Conservation (phyloP, 2,888 invertebrate species). For the Carpatolechia fugitivella region DNA sequence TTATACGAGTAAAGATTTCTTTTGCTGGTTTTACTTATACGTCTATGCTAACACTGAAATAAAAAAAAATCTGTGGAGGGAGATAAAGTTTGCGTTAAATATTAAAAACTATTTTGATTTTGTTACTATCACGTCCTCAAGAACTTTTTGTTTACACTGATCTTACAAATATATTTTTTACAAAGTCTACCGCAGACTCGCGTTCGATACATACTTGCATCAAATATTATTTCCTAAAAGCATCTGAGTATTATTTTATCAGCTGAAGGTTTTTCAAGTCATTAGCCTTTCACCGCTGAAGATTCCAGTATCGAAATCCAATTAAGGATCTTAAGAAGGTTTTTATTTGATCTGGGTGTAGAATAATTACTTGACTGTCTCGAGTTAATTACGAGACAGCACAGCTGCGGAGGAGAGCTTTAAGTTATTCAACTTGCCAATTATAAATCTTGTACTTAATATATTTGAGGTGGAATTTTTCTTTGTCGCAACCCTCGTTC, state of each 20-base stretch:
- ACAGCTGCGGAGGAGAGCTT: conserved; percentile 41
- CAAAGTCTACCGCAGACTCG: too few relatives aligned
- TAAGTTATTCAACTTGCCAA: conserved; percentile 16
- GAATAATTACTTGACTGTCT: conserved; percentile 36
- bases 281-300: neutral
- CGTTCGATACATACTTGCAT: too few relatives aligned
- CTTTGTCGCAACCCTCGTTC: neutral
- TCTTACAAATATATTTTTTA: too few relatives aligned
- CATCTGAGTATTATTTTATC: neutral
- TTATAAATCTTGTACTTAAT: conserved; percentile 12
- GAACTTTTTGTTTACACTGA: too few relatives aligned
- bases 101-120: too few relatives aligned
- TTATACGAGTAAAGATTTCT: too few relatives aligned
- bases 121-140: too few relatives aligned
- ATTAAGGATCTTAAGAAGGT: conserved; percentile 11
- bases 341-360: conserved; percentile 8
- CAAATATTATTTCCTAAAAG: too few relatives aligned
- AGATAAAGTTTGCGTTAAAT: too few relatives aligned
- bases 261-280: neutral
- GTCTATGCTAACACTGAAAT: too few relatives aligned
- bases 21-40: too few relatives aligned
- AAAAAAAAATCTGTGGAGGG: too few relatives aligned
- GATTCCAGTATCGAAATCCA: neutral
- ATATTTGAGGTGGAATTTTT: neutral
- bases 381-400: conserved; percentile 57